phyloP scores from a whole-genome alignment of 2,113 vertebrate species.

The Anguilla rostrata region DNA sequence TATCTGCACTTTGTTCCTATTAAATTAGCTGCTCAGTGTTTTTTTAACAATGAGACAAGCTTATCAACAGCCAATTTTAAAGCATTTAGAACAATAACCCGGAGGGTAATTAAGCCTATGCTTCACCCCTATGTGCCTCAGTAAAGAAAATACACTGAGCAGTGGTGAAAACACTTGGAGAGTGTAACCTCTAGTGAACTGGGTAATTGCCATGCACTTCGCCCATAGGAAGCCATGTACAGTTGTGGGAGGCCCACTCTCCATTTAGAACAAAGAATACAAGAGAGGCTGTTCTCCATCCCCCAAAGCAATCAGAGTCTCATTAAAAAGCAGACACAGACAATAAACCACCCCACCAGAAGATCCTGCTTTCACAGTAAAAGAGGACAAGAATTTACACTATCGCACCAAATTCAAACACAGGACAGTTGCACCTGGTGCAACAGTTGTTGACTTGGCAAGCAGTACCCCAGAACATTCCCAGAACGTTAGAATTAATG shows the following conservation, averaged over 20 bases:
- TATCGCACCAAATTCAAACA: slow-evolving; percentile 27
- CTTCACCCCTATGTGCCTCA: background rate
- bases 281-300: slow-evolving; percentile 23
- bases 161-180: slow-evolving; percentile 36
- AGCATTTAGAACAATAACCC: background rate
- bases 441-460: slow-evolving; percentile 19
- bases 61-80: background rate
- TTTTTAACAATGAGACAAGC: background rate
- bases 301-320: slow-evolving; percentile 15
- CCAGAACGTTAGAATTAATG: too few species aligned
- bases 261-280: slow-evolving; percentile 26
- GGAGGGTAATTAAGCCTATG: background rate
- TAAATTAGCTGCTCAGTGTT: background rate
- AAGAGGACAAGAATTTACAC: slow-evolving; percentile 2
- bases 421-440: slow-evolving; percentile 45
- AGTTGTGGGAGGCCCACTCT: slow-evolving; percentile 24
- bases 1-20: background rate
- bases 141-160: slow-evolving; percentile 21
- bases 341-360: background rate
- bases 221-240: slow-evolving; percentile 33
- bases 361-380: background rate
- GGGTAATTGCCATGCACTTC: slow-evolving; percentile 39
- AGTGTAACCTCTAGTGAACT: slow-evolving; percentile 44
- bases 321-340: slow-evolving; percentile 5
- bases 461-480: slow-evolving; percentile 5